A percentile compares a stretch with the other conserved stretches of the same genome.
Evolutionary conservation across 2,888 invertebrate genomes (phyloP).

Genomic region (Gymnosoma rotundatum): DNA sequence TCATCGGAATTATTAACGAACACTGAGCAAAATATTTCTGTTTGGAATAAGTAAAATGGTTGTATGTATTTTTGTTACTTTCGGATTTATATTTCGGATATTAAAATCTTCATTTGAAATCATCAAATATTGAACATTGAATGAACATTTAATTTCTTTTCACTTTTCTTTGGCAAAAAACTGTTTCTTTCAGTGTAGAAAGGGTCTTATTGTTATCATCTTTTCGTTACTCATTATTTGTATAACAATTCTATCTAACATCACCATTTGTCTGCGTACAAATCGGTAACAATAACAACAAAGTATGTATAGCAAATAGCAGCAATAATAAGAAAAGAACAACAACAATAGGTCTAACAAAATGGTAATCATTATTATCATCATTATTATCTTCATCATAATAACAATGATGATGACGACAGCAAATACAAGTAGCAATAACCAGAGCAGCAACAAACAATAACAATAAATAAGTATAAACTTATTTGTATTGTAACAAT

Average conservation of each 20-base stretch:
- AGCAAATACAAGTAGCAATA: slow-evolving; percentile 40
- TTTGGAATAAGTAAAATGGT: too few relatives aligned
- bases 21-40: not conserved
- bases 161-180: not conserved
- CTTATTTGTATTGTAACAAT: slow-evolving; percentile 39
- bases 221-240: slow-evolving; percentile 43
- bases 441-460: slow-evolving; percentile 21
- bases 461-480: slow-evolving; percentile 46
- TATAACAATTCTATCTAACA: slow-evolving; percentile 49
- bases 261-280: slow-evolving; percentile 48
- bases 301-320: slow-evolving; percentile 5
- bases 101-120: too few relatives aligned
- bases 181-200: slow-evolving; percentile 35
- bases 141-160: too few relatives aligned
- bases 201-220: slow-evolving; percentile 10
- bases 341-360: slow-evolving; percentile 40
- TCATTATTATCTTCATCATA: slow-evolving; percentile 7
- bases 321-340: slow-evolving; percentile 10
- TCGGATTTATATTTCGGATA: too few relatives aligned
- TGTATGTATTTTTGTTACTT: too few relatives aligned
- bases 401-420: slow-evolving; percentile 28
- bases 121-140: too few relatives aligned
- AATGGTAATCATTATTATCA: slow-evolving; percentile 29
- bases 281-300: slow-evolving; percentile 44
- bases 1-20: not conserved